A percentile compares a stretch with the other conserved stretches of the same genome.
Evolutionary conservation across 2,888 invertebrate species (phyloP).

Genomic region (Chrysolina oricalcia): DNA sequence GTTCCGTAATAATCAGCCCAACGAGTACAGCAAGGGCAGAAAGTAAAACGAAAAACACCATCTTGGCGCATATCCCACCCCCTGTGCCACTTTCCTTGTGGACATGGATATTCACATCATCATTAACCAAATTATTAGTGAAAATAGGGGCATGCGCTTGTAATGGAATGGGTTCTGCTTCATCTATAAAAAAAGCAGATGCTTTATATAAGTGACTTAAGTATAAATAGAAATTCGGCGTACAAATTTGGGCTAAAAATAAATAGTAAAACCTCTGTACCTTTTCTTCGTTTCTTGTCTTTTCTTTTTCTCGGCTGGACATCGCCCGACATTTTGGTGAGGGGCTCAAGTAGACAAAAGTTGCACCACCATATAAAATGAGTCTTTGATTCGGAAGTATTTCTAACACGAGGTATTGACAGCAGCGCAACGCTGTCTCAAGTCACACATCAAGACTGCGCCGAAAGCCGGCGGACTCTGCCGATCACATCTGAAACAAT

Average conservation of each 20-base stretch:
- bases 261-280: constrained; percentile 72
- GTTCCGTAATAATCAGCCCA: constrained; percentile 86
- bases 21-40: constrained; percentile 82
- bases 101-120: constrained; percentile 85
- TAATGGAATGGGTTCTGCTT: constrained; percentile 55
- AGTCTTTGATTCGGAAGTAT: constrained; percentile 43
- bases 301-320: constrained; percentile 90
- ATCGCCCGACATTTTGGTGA: constrained; percentile 85
- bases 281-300: constrained; percentile 88
- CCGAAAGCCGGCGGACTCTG: constrained; percentile 49
- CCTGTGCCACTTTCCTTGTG: constrained; percentile 85
- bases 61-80: constrained; percentile 88
- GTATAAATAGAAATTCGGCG: constrained; percentile 56
- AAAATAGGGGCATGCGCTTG: constrained; percentile 61
- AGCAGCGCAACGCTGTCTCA: constrained; percentile 41
- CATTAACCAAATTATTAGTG: constrained; percentile 63
- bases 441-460: constrained; percentile 39
- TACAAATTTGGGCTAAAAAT: constrained; percentile 57
- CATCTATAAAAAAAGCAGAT: constrained; percentile 57
- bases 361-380: constrained; percentile 56
- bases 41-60: constrained; percentile 85
- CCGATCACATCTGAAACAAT: constrained; percentile 56
- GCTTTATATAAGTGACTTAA: constrained; percentile 39
- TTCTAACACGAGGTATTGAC: constrained; percentile 49
- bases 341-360: constrained; percentile 49